phyloP scores from a whole-genome alignment of 2,113 vertebrate genomes.

The Nesogale talazaci region DNA sequence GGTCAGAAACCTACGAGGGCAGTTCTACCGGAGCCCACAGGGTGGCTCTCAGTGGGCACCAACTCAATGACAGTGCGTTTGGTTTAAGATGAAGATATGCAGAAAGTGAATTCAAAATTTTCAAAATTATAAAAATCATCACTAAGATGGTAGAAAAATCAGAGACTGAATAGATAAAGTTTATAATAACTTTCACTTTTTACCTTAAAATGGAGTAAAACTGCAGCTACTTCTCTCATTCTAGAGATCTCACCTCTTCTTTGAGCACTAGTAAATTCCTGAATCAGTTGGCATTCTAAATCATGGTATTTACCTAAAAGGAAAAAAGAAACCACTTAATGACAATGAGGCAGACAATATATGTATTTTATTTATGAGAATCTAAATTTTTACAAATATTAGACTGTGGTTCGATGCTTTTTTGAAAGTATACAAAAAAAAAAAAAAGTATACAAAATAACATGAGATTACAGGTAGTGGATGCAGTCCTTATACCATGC shows the following conservation, averaged over 20 bases:
- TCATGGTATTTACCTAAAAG: constrained; percentile 98
- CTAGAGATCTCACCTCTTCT: constrained; percentile 95
- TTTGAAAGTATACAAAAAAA: constrained; percentile 64
- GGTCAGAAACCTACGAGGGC: no score
- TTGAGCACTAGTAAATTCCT: constrained; percentile 97
- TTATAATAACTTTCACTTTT: constrained; percentile 9
- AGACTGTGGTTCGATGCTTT: neutral
- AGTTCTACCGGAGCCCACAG: no score
- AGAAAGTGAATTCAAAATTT: constrained; percentile 29
- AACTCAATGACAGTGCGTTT: no score
- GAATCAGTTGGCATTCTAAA: constrained; percentile 98
- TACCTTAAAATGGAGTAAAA: constrained; percentile 99
- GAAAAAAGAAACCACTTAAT: constrained; percentile 59
- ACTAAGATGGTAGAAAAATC: neutral
- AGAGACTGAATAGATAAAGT: neutral
- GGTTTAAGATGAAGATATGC: no score
- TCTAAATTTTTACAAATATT: constrained; percentile 54
- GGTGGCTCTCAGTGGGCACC: no score
- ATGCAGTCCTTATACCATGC: neutral
- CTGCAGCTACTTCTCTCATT: constrained; percentile 98
- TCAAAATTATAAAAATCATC: constrained; percentile 49
- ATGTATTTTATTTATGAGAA: neutral
- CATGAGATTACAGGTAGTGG: neutral
- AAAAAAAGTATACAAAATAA: no score
- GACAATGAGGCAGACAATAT: neutral